These are phyloP conservation scores for Scomber japonicus DNA, from an alignment of 2,113 vertebrate genomes.

Conservation along the genomic window DNA sequence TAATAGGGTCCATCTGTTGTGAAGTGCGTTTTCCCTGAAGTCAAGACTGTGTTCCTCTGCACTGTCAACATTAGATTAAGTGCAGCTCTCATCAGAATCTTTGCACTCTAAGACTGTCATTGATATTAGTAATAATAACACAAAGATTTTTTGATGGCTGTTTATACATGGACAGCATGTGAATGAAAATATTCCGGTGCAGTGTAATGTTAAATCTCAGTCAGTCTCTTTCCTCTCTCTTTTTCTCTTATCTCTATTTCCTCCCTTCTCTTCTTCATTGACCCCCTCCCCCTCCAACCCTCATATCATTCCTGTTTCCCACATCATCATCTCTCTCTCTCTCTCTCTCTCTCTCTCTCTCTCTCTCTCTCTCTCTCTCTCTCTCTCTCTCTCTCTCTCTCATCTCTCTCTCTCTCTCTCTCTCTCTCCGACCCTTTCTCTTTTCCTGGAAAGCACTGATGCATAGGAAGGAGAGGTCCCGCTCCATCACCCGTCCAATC, in stretches of 20 bases:
- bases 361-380: no score
- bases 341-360: constrained; percentile 26
- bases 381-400: no score
- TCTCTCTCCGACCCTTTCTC: constrained; percentile 39
- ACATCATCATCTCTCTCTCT: constrained; percentile 66
- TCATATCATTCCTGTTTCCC: constrained; percentile 44
- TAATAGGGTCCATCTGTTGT: constrained; percentile 65
- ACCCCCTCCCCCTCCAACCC: constrained; percentile 17
- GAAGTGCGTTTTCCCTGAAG: constrained; percentile 42
- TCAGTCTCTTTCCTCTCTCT: neutral
- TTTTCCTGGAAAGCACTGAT: constrained; percentile 74
- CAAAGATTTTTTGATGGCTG: neutral
- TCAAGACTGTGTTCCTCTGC: constrained; percentile 34
- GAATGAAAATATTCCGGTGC: constrained; percentile 5
- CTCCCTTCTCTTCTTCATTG: neutral
- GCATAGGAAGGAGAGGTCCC: constrained; percentile 68
- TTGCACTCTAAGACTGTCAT: neutral
- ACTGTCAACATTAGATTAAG: neutral
- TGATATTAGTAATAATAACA: neutral
- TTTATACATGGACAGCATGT: neutral
- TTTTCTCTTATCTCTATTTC: neutral
- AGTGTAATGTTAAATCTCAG: neutral
- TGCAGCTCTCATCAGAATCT: constrained; percentile 3
- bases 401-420: constrained; percentile 6
- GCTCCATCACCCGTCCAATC: constrained; percentile 67